These are phyloP conservation scores for Eulemur rufifrons DNA, from an alignment of 2,113 vertebrate genomes.

Conservation along the genomic window DNA sequence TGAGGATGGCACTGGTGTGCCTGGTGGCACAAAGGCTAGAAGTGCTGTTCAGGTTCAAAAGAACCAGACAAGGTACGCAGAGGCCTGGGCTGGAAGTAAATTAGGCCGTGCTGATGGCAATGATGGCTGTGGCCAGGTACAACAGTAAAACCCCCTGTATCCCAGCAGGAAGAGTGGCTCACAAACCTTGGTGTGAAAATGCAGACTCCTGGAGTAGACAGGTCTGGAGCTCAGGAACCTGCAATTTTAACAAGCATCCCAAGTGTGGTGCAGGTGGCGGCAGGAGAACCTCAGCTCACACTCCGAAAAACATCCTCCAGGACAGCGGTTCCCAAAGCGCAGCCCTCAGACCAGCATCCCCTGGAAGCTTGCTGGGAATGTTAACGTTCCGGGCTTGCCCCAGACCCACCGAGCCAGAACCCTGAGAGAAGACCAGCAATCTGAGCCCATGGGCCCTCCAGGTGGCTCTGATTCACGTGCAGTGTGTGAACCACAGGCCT, in stretches of 20 bases:
- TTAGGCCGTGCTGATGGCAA: neutral
- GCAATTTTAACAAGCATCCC: neutral
- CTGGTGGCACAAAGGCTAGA: neutral
- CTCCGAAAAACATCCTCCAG: neutral
- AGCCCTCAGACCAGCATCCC: neutral
- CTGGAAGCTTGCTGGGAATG: neutral
- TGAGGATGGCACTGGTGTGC: neutral
- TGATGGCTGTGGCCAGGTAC: neutral
- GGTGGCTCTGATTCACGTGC: neutral
- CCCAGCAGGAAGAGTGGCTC: neutral
- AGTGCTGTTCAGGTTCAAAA: neutral
- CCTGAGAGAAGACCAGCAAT: neutral
- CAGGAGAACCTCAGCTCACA: neutral
- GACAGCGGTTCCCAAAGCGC: neutral
- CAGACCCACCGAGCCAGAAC: neutral
- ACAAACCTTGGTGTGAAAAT: neutral
- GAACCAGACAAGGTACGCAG: neutral
- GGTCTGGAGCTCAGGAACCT: neutral
- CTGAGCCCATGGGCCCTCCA: neutral
- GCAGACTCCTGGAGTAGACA: neutral
- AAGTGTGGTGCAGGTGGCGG: fast-evolving
- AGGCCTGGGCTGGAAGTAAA: neutral
- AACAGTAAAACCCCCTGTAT: neutral
- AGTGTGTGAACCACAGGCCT: neutral
- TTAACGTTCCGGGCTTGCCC: neutral